Conservation (phyloP, 1,140 invertebrate genomes). For the Neodiprion fabricii region DNA sequence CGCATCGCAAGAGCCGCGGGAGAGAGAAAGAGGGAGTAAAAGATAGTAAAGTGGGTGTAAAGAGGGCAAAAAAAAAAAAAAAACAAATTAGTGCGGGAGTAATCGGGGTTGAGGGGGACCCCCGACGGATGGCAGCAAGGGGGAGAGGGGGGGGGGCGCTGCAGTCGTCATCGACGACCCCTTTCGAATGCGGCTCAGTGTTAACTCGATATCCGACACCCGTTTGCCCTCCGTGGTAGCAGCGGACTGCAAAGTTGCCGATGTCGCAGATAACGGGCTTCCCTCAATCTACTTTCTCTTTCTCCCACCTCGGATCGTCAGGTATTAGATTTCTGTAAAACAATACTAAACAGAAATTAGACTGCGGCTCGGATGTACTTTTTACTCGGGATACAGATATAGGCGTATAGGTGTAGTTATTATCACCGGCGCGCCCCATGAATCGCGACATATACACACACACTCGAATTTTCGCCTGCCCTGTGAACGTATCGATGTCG, state of each 20-base stretch:
- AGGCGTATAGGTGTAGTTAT: too few relatives aligned
- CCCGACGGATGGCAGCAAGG: not conserved
- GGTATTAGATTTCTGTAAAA: conserved; percentile 4
- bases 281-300: not conserved
- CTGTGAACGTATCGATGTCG: too few relatives aligned
- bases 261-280: conserved; percentile 4
- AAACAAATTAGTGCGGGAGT: conserved; percentile 18
- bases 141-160: not conserved
- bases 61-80: not conserved
- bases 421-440: too few relatives aligned
- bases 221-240: not conserved
- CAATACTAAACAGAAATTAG: conserved; percentile 5
- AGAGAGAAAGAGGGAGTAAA: too few relatives aligned
- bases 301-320: not conserved
- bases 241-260: not conserved
- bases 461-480: too few relatives aligned
- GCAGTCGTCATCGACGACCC: not conserved
- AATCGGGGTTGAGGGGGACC: not conserved
- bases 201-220: not conserved
- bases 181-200: conserved; percentile 4
- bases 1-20: too few relatives aligned
- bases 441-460: too few relatives aligned
- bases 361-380: not conserved
- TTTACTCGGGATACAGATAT: too few relatives aligned
- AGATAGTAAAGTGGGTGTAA: not conserved